Conservation (phyloP, 2,113 vertebrate species). For the Cyphomyrus discorhynchus region DNA sequence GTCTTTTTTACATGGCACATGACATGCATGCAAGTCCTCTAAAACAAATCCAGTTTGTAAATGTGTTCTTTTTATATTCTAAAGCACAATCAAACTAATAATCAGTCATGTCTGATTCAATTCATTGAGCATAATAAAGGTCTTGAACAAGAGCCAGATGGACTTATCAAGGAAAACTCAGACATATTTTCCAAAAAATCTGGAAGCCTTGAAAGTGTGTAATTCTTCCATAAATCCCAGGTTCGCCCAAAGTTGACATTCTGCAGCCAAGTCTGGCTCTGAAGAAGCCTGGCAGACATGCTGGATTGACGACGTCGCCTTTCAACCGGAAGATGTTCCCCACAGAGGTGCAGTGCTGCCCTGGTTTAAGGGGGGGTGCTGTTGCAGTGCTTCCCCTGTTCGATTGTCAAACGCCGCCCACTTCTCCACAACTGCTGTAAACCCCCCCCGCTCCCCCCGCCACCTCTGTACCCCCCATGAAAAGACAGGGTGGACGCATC, state of each 20-base stretch:
- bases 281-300: not conserved
- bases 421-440: slow-evolving; percentile 39
- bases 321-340: slow-evolving; percentile 37
- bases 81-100: not conserved
- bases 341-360: slow-evolving; percentile 28
- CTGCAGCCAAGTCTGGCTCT: not conserved
- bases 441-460: slow-evolving; percentile 41
- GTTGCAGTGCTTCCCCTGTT: slow-evolving; percentile 43
- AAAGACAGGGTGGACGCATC: slow-evolving; percentile 39
- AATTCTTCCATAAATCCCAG: not conserved
- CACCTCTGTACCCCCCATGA: slow-evolving; percentile 27
- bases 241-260: not conserved
- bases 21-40: not conserved
- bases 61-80: slow-evolving; percentile 3
- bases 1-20: not conserved
- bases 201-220: not conserved
- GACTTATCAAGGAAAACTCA: not conserved
- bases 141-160: not conserved
- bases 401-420: slow-evolving; percentile 54
- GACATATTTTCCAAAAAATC: not conserved
- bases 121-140: not conserved
- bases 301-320: not conserved
- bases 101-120: not conserved
- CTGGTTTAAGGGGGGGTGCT: slow-evolving; percentile 37
- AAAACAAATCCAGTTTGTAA: not conserved